phyloP scores from a whole-genome alignment of 2,113 vertebrate genomes.

The Catharus minimus region DNA sequence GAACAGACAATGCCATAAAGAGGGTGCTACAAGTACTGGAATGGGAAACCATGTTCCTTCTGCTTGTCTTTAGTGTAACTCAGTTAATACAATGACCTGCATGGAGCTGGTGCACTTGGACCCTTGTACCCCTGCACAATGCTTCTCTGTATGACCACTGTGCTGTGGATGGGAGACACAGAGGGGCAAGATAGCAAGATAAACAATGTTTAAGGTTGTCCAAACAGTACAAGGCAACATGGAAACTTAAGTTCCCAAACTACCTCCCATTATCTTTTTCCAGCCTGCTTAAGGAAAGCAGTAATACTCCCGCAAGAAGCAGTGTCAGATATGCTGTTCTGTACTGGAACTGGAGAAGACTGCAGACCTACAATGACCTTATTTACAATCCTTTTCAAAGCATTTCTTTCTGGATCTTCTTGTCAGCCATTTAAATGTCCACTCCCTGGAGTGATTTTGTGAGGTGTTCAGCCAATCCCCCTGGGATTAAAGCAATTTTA shows the following conservation, averaged over 20 bases:
- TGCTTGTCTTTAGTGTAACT: background rate
- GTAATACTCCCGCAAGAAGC: background rate
- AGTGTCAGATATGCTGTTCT: rapidly evolving
- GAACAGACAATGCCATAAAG: background rate
- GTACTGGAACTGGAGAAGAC: background rate
- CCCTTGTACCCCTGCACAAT: rapidly evolving
- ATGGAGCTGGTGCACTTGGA: background rate
- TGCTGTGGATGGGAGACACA: background rate
- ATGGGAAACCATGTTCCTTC: background rate
- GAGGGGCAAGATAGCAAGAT: background rate
- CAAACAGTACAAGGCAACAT: background rate
- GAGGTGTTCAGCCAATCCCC: background rate
- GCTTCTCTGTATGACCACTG: background rate
- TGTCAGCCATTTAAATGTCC: background rate
- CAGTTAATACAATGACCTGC: background rate
- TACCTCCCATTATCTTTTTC: background rate
- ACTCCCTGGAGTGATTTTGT: background rate
- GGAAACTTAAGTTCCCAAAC: background rate
- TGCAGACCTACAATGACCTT: background rate
- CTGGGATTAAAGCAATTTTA: background rate
- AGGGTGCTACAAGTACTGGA: background rate
- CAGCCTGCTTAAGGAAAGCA: background rate
- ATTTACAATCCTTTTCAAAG: background rate
- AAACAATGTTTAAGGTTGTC: background rate
- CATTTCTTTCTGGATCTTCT: background rate